Evolutionary conservation across 2,113 vertebrate species (phyloP).

Genomic region (Lepus timidus): DNA sequence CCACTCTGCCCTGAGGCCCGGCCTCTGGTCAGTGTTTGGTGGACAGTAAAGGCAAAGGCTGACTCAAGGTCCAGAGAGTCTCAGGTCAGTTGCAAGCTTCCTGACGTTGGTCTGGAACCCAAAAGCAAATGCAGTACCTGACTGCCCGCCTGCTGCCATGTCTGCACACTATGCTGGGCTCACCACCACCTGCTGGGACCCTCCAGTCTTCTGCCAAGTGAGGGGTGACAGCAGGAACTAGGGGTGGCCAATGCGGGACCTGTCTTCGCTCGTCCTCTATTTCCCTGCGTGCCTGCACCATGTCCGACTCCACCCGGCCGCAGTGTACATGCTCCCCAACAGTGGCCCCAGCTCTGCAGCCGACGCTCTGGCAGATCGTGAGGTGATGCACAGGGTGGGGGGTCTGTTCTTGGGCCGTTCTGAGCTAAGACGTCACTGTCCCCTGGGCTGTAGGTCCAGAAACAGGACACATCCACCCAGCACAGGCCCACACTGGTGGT

Average conservation of each 20-base stretch:
- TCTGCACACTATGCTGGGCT: not conserved
- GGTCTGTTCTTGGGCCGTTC: not conserved
- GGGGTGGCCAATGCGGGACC: not conserved
- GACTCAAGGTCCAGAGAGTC: not conserved
- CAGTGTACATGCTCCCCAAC: not conserved
- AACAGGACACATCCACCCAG: not conserved
- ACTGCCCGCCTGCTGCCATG: not conserved
- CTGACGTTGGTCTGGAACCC: not conserved
- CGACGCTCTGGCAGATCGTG: not conserved
- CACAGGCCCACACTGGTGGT: accelerated
- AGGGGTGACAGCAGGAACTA: not conserved
- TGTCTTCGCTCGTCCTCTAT: not conserved
- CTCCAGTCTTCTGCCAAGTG: not conserved
- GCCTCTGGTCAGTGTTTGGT: not conserved
- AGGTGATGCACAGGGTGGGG: not conserved
- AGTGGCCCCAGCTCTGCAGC: not conserved
- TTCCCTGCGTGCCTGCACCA: not conserved
- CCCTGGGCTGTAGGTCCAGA: not conserved
- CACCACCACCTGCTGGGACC: too few relatives aligned
- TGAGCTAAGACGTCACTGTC: not conserved
- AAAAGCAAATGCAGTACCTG: not conserved
- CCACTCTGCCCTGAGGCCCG: not conserved
- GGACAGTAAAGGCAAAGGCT: not conserved
- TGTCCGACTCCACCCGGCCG: not conserved
- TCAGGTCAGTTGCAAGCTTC: not conserved